Conservation (phyloP, 1,140 invertebrate genomes). For the Araneus ventricosus region DNA sequence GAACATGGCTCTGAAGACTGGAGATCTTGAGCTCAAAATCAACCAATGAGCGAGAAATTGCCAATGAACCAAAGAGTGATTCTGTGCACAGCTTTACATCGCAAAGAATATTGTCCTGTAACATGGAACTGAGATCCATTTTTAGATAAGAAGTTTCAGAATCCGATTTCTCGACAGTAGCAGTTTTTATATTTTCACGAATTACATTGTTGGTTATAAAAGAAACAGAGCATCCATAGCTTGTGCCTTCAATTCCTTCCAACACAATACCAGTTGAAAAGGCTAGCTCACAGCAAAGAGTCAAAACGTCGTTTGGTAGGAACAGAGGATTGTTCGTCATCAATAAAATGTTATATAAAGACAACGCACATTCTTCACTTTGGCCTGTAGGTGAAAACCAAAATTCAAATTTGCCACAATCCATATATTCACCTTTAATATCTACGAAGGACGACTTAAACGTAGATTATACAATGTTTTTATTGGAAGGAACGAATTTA, state of each 20-base stretch:
- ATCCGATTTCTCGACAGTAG: too few relatives aligned
- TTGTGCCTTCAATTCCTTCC: neutral
- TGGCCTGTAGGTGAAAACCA: too few relatives aligned
- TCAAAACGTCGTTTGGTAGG: neutral
- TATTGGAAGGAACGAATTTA: neutral
- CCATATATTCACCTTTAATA: too few relatives aligned
- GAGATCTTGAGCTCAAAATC: too few relatives aligned
- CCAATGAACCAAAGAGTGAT: conserved; percentile 76
- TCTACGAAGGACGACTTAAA: neutral
- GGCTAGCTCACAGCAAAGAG: neutral
- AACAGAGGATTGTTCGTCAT: neutral
- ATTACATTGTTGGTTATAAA: neutral
- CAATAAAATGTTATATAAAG: too few relatives aligned
- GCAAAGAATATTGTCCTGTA: neutral
- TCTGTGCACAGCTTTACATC: conserved; percentile 78
- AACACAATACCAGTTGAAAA: neutral
- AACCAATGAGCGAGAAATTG: too few relatives aligned
- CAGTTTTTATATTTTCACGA: neutral
- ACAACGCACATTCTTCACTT: too few relatives aligned
- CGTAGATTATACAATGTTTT: neutral
- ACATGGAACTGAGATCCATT: neutral
- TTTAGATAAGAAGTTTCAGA: neutral
- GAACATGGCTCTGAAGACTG: too few relatives aligned
- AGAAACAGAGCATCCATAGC: neutral
- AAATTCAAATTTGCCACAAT: too few relatives aligned